phyloP scores from a whole-genome alignment of 2,113 vertebrate genomes.

The Engystomops pustulosus region DNA sequence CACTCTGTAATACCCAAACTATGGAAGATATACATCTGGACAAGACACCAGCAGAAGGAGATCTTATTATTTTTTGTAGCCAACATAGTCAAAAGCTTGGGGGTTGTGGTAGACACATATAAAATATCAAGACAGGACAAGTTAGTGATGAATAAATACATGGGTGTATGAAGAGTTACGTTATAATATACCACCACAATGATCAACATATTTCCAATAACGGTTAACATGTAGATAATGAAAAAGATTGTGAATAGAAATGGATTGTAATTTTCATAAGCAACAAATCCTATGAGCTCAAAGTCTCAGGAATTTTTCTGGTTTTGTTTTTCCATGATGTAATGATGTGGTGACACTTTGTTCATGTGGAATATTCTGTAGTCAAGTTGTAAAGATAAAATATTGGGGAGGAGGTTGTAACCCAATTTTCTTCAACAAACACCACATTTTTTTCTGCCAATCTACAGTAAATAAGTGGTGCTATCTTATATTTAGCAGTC shows the following conservation, averaged over 20 bases:
- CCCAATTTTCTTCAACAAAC: too few relatives aligned
- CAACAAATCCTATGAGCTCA: not conserved
- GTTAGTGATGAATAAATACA: slow-evolving; percentile 69
- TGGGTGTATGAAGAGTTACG: slow-evolving; percentile 63
- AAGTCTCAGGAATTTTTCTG: not conserved
- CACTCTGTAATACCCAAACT: too few relatives aligned
- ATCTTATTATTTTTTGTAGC: slow-evolving; percentile 37
- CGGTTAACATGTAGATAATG: slow-evolving; percentile 58
- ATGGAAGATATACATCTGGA: too few relatives aligned
- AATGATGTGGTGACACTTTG: not conserved
- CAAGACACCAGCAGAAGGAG: too few relatives aligned
- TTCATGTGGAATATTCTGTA: not conserved
- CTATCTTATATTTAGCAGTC: too few relatives aligned
- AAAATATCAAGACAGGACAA: slow-evolving; percentile 69
- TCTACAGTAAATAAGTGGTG: too few relatives aligned
- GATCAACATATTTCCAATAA: slow-evolving; percentile 66
- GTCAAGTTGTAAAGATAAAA: not conserved
- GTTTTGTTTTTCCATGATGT: not conserved
- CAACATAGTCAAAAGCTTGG: slow-evolving; percentile 65
- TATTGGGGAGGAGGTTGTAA: too few relatives aligned
- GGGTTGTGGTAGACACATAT: slow-evolving; percentile 63
- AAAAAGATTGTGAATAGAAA: not conserved
- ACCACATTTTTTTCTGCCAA: too few relatives aligned
- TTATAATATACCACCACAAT: slow-evolving; percentile 61
- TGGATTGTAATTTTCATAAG: not conserved